These are phyloP conservation scores for Merluccius polli DNA, from an alignment of 2,797 vertebrate species.

Conservation along the genomic window DNA sequence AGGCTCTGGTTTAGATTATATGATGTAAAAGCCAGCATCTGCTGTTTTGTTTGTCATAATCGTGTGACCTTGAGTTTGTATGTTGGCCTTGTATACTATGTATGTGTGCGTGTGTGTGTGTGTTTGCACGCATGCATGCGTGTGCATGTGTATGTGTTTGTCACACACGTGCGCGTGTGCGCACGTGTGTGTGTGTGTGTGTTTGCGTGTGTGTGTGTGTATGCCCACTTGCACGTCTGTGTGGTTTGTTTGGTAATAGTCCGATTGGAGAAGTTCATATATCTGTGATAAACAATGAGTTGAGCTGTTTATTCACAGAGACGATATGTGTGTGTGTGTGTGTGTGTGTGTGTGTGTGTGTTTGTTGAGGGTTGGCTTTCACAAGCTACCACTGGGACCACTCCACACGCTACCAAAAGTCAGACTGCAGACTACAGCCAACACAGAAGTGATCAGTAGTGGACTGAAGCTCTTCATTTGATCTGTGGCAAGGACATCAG, in stretches of 20 bases:
- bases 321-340: not conserved
- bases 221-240: not conserved
- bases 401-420: not conserved
- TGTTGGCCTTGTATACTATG: constrained; percentile 45
- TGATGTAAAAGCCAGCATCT: constrained; percentile 24
- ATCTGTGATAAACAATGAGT: constrained; percentile 50
- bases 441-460: not conserved
- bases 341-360: too few relatives aligned
- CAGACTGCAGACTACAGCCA: not conserved
- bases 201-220: not conserved
- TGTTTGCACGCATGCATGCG: constrained; percentile 8
- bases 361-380: not conserved
- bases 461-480: not conserved
- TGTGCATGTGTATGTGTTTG: constrained; percentile 3
- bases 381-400: too few relatives aligned
- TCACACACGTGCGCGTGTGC: not conserved
- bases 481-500: not conserved
- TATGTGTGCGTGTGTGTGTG: not conserved
- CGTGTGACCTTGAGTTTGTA: constrained; percentile 47
- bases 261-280: constrained; percentile 32
- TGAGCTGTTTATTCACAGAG: constrained; percentile 17
- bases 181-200: not conserved
- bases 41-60: constrained; percentile 48
- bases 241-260: not conserved
- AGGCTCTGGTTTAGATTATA: not conserved